Conservation (phyloP, 2,113 vertebrate species). For the Talpa occidentalis region DNA sequence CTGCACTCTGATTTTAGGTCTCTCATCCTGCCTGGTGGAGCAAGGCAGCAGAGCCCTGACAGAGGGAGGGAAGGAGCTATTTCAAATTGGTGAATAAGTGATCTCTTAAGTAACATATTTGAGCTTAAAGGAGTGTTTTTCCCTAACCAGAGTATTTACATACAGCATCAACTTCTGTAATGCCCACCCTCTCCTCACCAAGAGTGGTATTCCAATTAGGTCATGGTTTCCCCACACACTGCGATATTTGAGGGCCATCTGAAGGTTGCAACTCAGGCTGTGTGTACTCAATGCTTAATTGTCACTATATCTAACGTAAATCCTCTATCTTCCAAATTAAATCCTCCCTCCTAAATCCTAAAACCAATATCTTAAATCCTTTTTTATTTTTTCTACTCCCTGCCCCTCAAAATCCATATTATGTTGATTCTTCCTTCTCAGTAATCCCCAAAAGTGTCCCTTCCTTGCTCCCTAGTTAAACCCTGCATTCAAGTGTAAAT, state of each 20-base stretch:
- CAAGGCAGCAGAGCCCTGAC: neutral
- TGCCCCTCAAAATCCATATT: conserved; percentile 67
- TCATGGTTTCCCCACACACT: neutral
- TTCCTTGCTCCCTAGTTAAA: conserved; percentile 48
- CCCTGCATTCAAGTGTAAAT: conserved; percentile 51
- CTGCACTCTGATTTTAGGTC: conserved; percentile 41
- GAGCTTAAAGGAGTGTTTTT: conserved; percentile 56
- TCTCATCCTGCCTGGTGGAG: conserved; percentile 40
- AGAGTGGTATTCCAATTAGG: neutral
- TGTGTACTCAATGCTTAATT: conserved; percentile 53
- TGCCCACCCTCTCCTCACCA: neutral
- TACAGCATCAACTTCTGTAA: neutral
- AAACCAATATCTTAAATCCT: conserved; percentile 72
- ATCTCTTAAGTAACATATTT: conserved; percentile 53
- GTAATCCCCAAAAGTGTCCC: conserved; percentile 59
- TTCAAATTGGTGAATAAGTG: conserved; percentile 61
- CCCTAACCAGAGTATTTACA: conserved; percentile 50
- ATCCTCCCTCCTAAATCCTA: conserved; percentile 69
- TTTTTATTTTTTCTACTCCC: conserved; percentile 46
- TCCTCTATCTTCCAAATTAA: conserved; percentile 73
- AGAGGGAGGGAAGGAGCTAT: neutral
- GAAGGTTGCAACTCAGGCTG: conserved; percentile 54
- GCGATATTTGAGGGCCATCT: neutral
- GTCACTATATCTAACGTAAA: conserved; percentile 62
- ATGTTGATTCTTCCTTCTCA: conserved; percentile 65